Evolutionary conservation across 2,113 vertebrate species (phyloP).

Genomic region (Catharus fuscescens): DNA sequence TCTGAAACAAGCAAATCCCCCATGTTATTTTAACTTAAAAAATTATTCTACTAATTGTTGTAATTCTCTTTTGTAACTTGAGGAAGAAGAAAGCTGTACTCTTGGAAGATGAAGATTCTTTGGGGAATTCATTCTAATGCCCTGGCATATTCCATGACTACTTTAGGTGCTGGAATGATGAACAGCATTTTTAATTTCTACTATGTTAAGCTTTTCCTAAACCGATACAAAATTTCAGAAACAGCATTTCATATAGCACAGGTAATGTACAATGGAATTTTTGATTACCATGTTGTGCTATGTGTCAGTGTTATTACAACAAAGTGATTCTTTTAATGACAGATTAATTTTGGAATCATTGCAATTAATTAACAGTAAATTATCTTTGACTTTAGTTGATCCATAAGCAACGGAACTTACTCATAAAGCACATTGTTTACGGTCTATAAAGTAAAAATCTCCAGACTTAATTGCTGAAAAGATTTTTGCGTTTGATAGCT

Average conservation of each 20-base stretch:
- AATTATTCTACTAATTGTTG: not conserved
- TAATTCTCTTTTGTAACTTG: slow-evolving; percentile 7
- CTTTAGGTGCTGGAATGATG: slow-evolving; percentile 86
- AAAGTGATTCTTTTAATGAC: not conserved
- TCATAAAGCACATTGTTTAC: not conserved
- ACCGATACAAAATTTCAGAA: slow-evolving; percentile 86
- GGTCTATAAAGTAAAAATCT: not conserved
- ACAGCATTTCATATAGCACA: slow-evolving; percentile 86
- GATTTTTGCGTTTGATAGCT: not conserved
- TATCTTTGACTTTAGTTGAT: not conserved
- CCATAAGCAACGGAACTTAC: not conserved
- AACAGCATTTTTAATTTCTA: slow-evolving; percentile 93
- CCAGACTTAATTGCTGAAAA: not conserved
- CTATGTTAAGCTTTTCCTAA: slow-evolving; percentile 90
- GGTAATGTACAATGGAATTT: slow-evolving; percentile 62
- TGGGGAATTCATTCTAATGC: slow-evolving; percentile 76
- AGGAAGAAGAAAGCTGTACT: slow-evolving; percentile 45
- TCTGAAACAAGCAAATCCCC: not conserved
- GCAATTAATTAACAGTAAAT: not conserved
- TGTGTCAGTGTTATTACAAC: not conserved
- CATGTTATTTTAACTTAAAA: not conserved
- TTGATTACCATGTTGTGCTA: not conserved
- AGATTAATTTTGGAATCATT: not conserved
- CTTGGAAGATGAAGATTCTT: slow-evolving; percentile 53
- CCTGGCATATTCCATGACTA: slow-evolving; percentile 87